Evolutionary conservation across 1,140 invertebrate species (phyloP), one percentile per base, ranked within the genome.

Genomic region (Saccostrea cuccullata): DNA sequence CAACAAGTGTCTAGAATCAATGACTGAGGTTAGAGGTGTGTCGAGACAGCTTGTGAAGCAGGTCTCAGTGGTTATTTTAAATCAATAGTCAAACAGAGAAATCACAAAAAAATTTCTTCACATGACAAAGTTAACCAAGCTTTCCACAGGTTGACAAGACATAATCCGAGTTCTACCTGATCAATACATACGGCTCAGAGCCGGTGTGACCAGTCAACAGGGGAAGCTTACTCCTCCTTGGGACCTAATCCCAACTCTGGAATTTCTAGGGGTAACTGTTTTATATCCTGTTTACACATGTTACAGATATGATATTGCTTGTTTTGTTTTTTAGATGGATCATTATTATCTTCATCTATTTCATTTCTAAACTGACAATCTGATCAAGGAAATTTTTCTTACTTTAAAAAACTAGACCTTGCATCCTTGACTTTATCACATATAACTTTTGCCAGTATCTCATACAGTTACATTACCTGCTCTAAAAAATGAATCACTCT

Each of bases 21-120:
- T 77, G 70, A 11, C 4, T 77, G 26, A 77, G 70, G 30, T 30
- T 26, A 30, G 11, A 30, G 70, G 70, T 67, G 23, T 67, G 60
- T 23, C 8, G 13, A 26, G 30, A 30, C 70, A 77, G 26, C 70
- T 36, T 77, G 30, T 30, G 15, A 30, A 15, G 26, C 70, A 77
- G 70, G 70, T 77, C 15, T 77, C 20, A n/a, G 70, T 77, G 26
- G 26, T 15, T 11, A 77, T 30, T 30, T 30, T 26, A 15, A 36
- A 77, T 77, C 70, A 77, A 77, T 77, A 77, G 23, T 77, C 70
- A 4, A 26, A 77, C 70, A 77, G 20, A 67, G 60, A 67, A 67
- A 67, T 20, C 23, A 77, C 26, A 77, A 11, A 77, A 26, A 15
- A 23, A 30, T 36, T 13, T 77, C 30, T 30, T 40, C 26, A 77